phyloP scores from a whole-genome alignment of 2,888 invertebrate species.

The Ischnus inquisitorius region DNA sequence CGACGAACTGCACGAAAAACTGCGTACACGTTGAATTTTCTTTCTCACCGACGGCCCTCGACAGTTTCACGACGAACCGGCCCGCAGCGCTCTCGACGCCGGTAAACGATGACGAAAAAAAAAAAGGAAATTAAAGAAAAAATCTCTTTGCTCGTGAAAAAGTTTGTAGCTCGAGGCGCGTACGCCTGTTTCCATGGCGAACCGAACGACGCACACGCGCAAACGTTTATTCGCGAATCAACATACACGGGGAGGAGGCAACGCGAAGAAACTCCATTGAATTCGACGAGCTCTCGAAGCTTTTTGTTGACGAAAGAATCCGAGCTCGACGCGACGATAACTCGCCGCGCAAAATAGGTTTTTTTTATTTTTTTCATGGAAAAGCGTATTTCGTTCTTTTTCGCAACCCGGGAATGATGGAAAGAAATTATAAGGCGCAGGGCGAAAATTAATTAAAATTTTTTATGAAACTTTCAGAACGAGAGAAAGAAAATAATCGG shows the following conservation, averaged over 20 bases:
- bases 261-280: not conserved
- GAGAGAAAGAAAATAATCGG: too few species aligned
- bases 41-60: not conserved
- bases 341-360: too few species aligned
- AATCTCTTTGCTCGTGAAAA: constrained; percentile 22
- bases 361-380: too few species aligned
- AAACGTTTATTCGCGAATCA: not conserved
- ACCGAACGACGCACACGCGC: not conserved
- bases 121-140: not conserved
- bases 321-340: not conserved
- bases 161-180: constrained; percentile 4
- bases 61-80: constrained; percentile 7
- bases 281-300: not conserved
- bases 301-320: not conserved
- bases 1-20: not conserved
- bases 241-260: not conserved
- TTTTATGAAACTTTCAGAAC: too few species aligned
- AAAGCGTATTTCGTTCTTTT: too few species aligned
- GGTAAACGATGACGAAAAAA: too few species aligned
- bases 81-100: not conserved
- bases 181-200: not conserved
- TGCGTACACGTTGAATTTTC: not conserved
- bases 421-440: too few species aligned
- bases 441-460: too few species aligned
- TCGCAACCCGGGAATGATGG: too few species aligned